Base-by-base conservation (phyloP, 2,113 vertebrate genomes). In the Apodemus speciosus region DNA sequence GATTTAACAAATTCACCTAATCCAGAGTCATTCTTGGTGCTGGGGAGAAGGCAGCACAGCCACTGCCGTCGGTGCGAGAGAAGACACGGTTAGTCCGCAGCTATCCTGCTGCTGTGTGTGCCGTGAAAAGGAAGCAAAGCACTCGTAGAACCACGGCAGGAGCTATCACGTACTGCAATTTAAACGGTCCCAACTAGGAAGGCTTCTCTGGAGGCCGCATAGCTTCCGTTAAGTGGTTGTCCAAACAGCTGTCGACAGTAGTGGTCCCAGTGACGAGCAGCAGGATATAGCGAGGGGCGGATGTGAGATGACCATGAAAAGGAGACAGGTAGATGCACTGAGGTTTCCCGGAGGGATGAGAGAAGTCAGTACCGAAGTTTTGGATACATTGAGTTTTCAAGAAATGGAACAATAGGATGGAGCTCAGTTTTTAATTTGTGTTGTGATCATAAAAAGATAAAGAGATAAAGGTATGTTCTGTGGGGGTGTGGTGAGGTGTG, bases 71-170 rank as follows among this genome's bases (percentile, higher is more conserved):
- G 20, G 4, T 18, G 35, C n/a, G n/a, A n/a, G 53, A 23, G 40
- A 64, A 92, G 76, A 56, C 27, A 72, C 49, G 21, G 56, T 18
- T 21, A 58, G 9, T 58, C 56, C 5, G 9, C 56, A 20, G 56
- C 21, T 20, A 58, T 58, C 20, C 56, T n/a, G n/a, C n/a, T n/a
- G 76, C 6, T 94, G 72, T 72, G 66, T 46, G 9, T 40, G 20
- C 40, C 46, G 38, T 56, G 53, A 83, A 73, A 89, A 95, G 60
- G 89, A 92, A 38, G 38, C 62, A 88, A 81, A 92, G 35, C 18
- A 9, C 90, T 90, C 30, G 89, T 18, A 93, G 35, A 38, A 21
- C 85, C 18, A 46, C 25, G 15, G 40, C 21, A 58, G 18, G 30
- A 85, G 79, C 32, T 87, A 62, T 27, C 60, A 27, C 0, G 25